These are phyloP conservation scores for Patella caerulea DNA, from an alignment of 2,888 invertebrate species.

Conservation along the genomic window DNA sequence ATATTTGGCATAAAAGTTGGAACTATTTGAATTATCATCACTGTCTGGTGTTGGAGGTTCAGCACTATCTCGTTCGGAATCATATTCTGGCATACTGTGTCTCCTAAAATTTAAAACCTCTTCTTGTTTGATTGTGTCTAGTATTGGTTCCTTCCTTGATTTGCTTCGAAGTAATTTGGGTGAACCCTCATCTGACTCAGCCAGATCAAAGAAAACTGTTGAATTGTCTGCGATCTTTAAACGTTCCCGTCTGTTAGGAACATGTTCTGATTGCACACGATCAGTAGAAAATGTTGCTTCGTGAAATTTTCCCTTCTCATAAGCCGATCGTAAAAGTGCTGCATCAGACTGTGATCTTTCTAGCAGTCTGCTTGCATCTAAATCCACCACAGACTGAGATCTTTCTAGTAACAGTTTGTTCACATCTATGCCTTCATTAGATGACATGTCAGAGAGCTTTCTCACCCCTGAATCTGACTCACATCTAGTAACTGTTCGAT, in stretches of 20 bases:
- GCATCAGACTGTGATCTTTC: slow-evolving; percentile 68
- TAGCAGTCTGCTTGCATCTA: slow-evolving; percentile 56
- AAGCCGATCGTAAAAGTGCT: slow-evolving; percentile 36
- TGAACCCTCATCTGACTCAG: slow-evolving; percentile 50
- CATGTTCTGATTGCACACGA: not conserved
- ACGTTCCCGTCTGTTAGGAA: slow-evolving; percentile 22
- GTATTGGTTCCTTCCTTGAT: slow-evolving; percentile 8
- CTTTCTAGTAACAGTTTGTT: slow-evolving; percentile 21
- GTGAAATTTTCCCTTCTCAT: slow-evolving; percentile 6
- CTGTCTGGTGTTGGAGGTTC: slow-evolving; percentile 21
- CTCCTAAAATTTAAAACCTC: not conserved
- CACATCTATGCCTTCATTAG: not conserved
- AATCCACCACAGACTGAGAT: slow-evolving; percentile 7
- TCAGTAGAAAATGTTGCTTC: not conserved
- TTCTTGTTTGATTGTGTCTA: slow-evolving; percentile 6
- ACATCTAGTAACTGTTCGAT: too few species aligned
- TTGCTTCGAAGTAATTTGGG: slow-evolving; percentile 19
- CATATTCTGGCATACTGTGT: slow-evolving; percentile 4
- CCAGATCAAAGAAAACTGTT: slow-evolving; percentile 69
- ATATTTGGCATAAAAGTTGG: slow-evolving; percentile 39
- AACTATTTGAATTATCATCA: slow-evolving; percentile 28
- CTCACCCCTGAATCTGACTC: too few species aligned
- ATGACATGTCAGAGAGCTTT: too few species aligned
- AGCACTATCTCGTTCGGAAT: slow-evolving; percentile 13
- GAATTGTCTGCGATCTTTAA: slow-evolving; percentile 66